These are phyloP conservation scores for Polyommatus icarus DNA, from an alignment of 2,888 invertebrate genomes.

Conservation along the genomic window DNA sequence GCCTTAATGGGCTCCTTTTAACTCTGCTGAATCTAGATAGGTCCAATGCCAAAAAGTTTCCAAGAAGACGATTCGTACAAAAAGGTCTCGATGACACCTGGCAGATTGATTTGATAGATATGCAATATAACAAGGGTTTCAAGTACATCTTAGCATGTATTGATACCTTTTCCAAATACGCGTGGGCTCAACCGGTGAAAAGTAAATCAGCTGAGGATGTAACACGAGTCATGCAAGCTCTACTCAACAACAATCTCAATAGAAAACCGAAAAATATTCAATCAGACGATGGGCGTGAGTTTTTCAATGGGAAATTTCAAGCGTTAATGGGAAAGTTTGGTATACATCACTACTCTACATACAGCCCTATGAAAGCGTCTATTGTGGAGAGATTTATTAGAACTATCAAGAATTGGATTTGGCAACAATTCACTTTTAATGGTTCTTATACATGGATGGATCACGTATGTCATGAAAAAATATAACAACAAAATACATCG, in stretches of 20 bases:
- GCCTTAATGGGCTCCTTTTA: too few species aligned
- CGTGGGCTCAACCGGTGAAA: conserved; percentile 53
- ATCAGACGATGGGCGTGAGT: conserved; percentile 41
- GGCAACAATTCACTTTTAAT: too few species aligned
- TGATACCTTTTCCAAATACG: conserved; percentile 57
- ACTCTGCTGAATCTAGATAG: too few species aligned
- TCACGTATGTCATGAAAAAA: too few species aligned
- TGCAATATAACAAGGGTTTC: conserved; percentile 38
- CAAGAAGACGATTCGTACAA: conserved; percentile 48
- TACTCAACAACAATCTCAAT: neutral
- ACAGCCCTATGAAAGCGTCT: conserved; percentile 36
- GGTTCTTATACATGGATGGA: too few species aligned
- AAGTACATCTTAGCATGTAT: conserved; percentile 47
- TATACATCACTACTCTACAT: conserved; percentile 38
- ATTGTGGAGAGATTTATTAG: conserved; percentile 40
- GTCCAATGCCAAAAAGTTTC: conserved; percentile 52
- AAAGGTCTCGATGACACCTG: conserved; percentile 58
- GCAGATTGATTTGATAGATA: conserved; percentile 60
- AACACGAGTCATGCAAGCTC: neutral
- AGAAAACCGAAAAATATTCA: conserved; percentile 38
- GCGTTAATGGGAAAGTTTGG: conserved; percentile 17
- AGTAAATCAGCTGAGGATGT: conserved; percentile 33
- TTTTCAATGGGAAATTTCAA: conserved; percentile 37
- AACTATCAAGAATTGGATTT: conserved; percentile 38
- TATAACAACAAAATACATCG: too few species aligned